A percentile compares a stretch with the other conserved stretches of the same genome.
Evolutionary conservation across 2,797 vertebrate genomes (phyloP).

Genomic region (Scleropages formosus): DNA sequence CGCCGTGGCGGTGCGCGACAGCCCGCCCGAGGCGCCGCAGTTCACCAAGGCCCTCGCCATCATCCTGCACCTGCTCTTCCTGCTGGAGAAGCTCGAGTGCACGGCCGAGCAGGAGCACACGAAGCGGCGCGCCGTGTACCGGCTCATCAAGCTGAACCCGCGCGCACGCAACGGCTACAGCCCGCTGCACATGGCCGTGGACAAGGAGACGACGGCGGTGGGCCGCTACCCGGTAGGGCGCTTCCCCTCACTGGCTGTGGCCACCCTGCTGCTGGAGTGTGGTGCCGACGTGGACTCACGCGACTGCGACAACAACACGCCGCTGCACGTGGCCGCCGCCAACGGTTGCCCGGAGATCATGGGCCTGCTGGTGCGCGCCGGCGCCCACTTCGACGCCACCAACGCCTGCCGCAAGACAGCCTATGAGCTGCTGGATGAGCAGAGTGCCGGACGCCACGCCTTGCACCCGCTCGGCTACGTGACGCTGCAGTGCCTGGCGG

Average conservation of each 20-base stretch:
- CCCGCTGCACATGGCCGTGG: constrained; percentile 90
- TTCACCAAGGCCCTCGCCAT: constrained; percentile 91
- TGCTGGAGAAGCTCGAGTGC: constrained; percentile 89
- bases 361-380: constrained; percentile 80
- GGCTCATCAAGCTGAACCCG: constrained; percentile 86
- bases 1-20: constrained; percentile 80
- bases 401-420: constrained; percentile 88
- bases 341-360: constrained; percentile 86
- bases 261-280: constrained; percentile 82
- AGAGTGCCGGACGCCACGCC: constrained; percentile 77
- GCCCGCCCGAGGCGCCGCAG: constrained; percentile 78
- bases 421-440: constrained; percentile 87
- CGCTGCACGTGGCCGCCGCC: constrained; percentile 83
- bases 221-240: constrained; percentile 90
- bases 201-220: constrained; percentile 87
- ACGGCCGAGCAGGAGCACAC: constrained; percentile 82
- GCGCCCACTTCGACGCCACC: constrained; percentile 89
- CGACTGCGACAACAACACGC: constrained; percentile 93
- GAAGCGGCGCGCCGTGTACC: constrained; percentile 89
- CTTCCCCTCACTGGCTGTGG: constrained; percentile 84
- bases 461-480: constrained; percentile 87
- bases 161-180: constrained; percentile 82
- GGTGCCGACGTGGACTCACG: constrained; percentile 89
- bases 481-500: constrained; percentile 95
- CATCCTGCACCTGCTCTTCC: constrained; percentile 88